Conservation (phyloP, 2,797 vertebrate species). For the Naso thynnoides region DNA sequence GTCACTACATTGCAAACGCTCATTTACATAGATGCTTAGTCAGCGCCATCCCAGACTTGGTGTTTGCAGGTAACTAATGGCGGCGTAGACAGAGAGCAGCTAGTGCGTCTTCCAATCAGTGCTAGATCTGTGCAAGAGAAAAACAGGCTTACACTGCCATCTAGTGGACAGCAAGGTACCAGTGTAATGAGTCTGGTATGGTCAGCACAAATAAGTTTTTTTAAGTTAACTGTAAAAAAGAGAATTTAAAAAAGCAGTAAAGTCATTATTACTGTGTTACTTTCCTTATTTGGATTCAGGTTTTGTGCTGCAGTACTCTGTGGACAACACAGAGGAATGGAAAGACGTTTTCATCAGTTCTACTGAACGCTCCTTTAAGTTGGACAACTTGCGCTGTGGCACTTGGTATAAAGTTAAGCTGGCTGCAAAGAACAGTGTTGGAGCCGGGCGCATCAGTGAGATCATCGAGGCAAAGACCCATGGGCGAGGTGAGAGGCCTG, state of each 20-base stretch:
- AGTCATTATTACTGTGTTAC: background rate
- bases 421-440: slow-evolving; percentile 98
- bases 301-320: slow-evolving; percentile 97
- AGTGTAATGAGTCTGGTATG: background rate
- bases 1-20: slow-evolving; percentile 66
- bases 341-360: slow-evolving; percentile 98
- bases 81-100: slow-evolving; percentile 55
- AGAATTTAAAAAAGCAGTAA: background rate
- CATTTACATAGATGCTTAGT: slow-evolving; percentile 79
- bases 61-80: slow-evolving; percentile 79
- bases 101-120: slow-evolving; percentile 46
- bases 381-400: slow-evolving; percentile 97
- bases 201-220: background rate
- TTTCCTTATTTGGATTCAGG: slow-evolving; percentile 76
- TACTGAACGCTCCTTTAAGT: slow-evolving; percentile 93
- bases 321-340: slow-evolving; percentile 99
- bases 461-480: slow-evolving; percentile 99
- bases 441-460: slow-evolving; percentile 97
- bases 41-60: slow-evolving; percentile 74
- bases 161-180: slow-evolving; percentile 62
- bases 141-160: slow-evolving; percentile 51
- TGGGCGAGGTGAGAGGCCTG: slow-evolving; percentile 87
- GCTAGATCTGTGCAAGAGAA: slow-evolving; percentile 5
- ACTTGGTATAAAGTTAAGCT: slow-evolving; percentile 99
- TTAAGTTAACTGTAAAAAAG: background rate